Base-by-base conservation (phyloP, 2,888 invertebrate species). In the Drosophila prostipennis region DNA sequence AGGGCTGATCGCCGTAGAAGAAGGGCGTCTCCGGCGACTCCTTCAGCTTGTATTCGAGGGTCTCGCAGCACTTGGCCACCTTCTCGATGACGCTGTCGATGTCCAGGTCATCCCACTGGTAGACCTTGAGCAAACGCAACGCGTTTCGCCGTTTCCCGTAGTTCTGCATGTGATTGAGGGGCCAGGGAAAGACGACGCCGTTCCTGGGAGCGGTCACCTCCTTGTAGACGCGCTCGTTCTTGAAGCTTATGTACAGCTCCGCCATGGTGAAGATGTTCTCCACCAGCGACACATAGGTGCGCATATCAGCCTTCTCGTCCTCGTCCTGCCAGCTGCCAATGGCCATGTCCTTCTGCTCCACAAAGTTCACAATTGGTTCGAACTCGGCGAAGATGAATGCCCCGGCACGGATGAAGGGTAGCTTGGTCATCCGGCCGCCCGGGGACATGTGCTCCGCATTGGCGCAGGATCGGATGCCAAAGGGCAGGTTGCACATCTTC, bases 401-500 rank as follows among this genome's bases (percentile, higher is more conserved):
- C 0, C 98, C 98, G 77, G 97, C 96, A 89, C 96, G 96, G 61
- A 99, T 95, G 88, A 99, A 98, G 0, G 99, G 99, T 0, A 99
- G 95, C 79, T 96, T 92, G 3, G 92, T 92, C 89, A 91, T 90
- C 2, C 91, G 95, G 0, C 98, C 98, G 6, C 97, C 96, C 0
- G 99, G 99, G 0, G 99, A 98, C 97, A 99, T 99, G 90, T 96
- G 96, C 89, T 99, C 98, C 0, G 99, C 98, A 93, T 99, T 99
- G 84, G 96, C 94, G 74, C 96, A 93, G 83, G 96, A 95, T 77
- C 97, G 96, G 6, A 98, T 94, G 81, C 94, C 94, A 91, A 96
- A 98, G 0, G 96, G 95, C 0, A 99, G 93, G 59, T 95, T 95
- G 89, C 97, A 97, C 97, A 99, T 98, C 92, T 96, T 96, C 23